phyloP scores from a whole-genome alignment of 2,888 invertebrate species.

The Cybosia mesomella region DNA sequence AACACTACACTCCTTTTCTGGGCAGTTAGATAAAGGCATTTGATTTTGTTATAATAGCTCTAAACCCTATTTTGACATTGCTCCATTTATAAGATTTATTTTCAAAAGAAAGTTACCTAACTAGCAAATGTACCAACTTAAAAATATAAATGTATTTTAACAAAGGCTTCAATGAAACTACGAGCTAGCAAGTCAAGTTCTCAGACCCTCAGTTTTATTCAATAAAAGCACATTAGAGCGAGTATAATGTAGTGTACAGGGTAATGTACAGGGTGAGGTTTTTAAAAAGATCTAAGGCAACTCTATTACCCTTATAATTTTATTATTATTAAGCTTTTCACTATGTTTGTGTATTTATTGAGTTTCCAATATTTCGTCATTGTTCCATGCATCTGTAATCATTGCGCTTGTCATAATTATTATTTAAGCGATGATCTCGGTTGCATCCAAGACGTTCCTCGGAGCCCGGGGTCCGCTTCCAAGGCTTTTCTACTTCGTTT shows the following conservation, averaged over 20 bases:
- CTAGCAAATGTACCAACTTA: neutral
- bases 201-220: constrained; percentile 12
- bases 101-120: neutral
- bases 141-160: neutral
- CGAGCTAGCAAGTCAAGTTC: constrained; percentile 7
- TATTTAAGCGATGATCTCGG: too few species aligned
- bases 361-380: too few species aligned
- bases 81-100: neutral
- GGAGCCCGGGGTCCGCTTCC: too few species aligned
- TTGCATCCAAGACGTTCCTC: too few species aligned
- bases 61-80: neutral
- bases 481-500: too few species aligned
- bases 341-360: too few species aligned
- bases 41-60: neutral
- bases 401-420: too few species aligned
- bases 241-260: neutral
- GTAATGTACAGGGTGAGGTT: neutral
- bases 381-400: too few species aligned
- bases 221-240: constrained; percentile 14
- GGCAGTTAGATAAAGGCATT: neutral
- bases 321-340: too few species aligned
- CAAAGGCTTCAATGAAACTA: constrained; percentile 15
- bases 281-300: neutral
- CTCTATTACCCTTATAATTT: too few species aligned
- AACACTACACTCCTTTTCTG: neutral